Evolutionary conservation across 2,113 vertebrate genomes (phyloP), one percentile per base, ranked within the genome.

Genomic region (Pseudopodoces humilis): DNA sequence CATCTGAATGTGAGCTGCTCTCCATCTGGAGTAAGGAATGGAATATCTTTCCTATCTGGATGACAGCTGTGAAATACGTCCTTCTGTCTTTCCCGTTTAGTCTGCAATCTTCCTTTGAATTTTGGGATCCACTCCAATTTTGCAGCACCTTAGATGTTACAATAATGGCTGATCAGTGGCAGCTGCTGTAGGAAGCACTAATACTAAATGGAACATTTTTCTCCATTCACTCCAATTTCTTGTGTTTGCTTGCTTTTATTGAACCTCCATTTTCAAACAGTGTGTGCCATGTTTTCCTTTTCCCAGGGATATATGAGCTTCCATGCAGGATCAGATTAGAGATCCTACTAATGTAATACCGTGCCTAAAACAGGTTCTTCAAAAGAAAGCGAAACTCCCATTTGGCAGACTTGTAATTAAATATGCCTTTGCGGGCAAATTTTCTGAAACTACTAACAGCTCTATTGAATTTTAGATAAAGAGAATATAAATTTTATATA

Each of bases 401-500:
- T 67, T 70, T 95, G 78, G 27, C 68, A 90, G 75, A 70, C 47
- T 80, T 67, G 50, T 63, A 88, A 91, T 93, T 92, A 92, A 92
- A 80, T 90, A 74, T 56, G 39, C 59, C 76, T 83, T 83, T 83
- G 64, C 0, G 0, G 55, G 47, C 41, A 43, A 93, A 67, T 90
- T 88, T 94, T 83, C 63, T 88, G 63, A 78, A 93, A 85, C 27
- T 68, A 21, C 49, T 83, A 95, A 80, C 75, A 37, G 30, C 37
- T 76, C 47, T 64, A 41, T 93, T 95, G 94, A 85, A 82, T 93
- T 95, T 95, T 77, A 81, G 71, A 88, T 96, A 92, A 96, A 87
- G 64, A 80, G 24, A 69, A 88, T 67, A 83, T 83, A 50, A 63
- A 80, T 90, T 90, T 94, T 94, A 56, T n/a, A 81, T 86, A 90